These are phyloP conservation scores for Cottus gobio DNA, from an alignment of 2,113 vertebrate species.

Conservation along the genomic window DNA sequence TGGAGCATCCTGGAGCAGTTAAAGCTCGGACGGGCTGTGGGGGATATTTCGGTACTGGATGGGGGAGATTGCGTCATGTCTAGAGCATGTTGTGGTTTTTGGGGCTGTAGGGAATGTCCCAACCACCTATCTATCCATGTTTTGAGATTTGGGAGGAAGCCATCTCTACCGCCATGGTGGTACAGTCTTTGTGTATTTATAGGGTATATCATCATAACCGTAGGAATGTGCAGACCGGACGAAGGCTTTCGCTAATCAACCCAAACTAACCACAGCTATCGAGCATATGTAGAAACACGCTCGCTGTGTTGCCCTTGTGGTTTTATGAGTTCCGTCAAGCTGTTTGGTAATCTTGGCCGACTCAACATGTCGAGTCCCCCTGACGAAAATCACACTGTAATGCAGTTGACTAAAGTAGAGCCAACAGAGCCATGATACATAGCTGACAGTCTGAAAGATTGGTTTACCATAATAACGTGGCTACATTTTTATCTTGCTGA, in stretches of 20 bases:
- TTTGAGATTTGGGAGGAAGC: slow-evolving; percentile 38
- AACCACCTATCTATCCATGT: slow-evolving; percentile 21
- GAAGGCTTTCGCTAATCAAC: slow-evolving; percentile 24
- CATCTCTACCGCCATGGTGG: slow-evolving; percentile 25
- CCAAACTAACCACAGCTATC: slow-evolving; percentile 7
- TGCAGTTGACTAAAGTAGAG: slow-evolving; percentile 29
- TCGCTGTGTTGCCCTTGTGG: slow-evolving; percentile 22
- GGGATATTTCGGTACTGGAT: slow-evolving; percentile 40
- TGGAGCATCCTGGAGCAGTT: slow-evolving; percentile 24
- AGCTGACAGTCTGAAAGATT: slow-evolving; percentile 20
- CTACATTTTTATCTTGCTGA: background rate
- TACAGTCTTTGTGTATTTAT: slow-evolving; percentile 23
- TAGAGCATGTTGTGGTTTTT: slow-evolving; percentile 7
- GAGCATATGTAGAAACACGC: slow-evolving; percentile 21
- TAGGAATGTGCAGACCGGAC: slow-evolving; percentile 52
- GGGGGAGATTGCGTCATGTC: slow-evolving; percentile 26
- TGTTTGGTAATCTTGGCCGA: slow-evolving; percentile 43
- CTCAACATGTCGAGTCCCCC: slow-evolving; percentile 27
- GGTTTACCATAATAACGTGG: slow-evolving; percentile 17
- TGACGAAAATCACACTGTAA: slow-evolving; percentile 54
- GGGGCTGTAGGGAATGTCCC: slow-evolving; percentile 42
- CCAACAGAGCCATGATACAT: slow-evolving; percentile 26
- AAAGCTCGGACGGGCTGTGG: slow-evolving; percentile 8
- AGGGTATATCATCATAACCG: slow-evolving; percentile 29
- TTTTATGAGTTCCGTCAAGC: slow-evolving; percentile 43